Base-by-base conservation (phyloP, 1,140 invertebrate genomes). In the Apis cerana region DNA sequence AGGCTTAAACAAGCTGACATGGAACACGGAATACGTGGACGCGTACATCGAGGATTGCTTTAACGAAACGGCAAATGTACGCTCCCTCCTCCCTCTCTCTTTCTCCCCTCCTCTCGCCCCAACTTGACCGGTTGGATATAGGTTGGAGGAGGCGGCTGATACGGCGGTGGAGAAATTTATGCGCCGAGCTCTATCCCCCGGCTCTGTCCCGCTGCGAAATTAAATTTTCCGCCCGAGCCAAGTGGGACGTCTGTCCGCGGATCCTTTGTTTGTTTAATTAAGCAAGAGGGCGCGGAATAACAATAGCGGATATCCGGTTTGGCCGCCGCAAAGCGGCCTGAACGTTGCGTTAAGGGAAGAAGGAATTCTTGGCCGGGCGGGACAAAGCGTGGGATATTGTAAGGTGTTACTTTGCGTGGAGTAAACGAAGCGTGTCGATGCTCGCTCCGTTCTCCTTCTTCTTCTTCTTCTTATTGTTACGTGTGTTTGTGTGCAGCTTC, bases 41-140 rank as follows among this genome's bases (percentile, higher is more conserved):
- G 95, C 95, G 62, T 98, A 97, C 92, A 96, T 98, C 79, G 95
- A 95, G 43, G 97, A 98, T 82, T 98, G 97, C 91, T 95, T 96
- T 13, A 92, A 94, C 64, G 95, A 96, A 85, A 96, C 97, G 17
- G 95, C 94, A 33, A 96, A 97, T 92, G 96, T 97, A 92, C 75
- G 77, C 52, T 79, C 56, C 56, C 21, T 58, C 33, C 62, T 52
- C 67, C 4, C 1, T 19, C 65, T 43, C 43, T n/a, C 19, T 19
- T 2, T 12, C 13, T 27, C 13, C n/a, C 9, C 23, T 67, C 50
- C 50, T 50, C 7, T 11, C 21, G 70, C 2, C 10, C 48, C 43
- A 19, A n/a, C n/a, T 23, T 64, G 33, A 43, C 33, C 33, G 33
- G 33, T 43, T 43, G 23, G 23, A 12, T 10, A 23, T 13, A 13